Percentiles rank a stretch among this genome's conserved stretches.
These are phyloP conservation scores for Anadara kagoshimensis DNA, from an alignment of 1,140 invertebrate genomes.

Conservation along the genomic window DNA sequence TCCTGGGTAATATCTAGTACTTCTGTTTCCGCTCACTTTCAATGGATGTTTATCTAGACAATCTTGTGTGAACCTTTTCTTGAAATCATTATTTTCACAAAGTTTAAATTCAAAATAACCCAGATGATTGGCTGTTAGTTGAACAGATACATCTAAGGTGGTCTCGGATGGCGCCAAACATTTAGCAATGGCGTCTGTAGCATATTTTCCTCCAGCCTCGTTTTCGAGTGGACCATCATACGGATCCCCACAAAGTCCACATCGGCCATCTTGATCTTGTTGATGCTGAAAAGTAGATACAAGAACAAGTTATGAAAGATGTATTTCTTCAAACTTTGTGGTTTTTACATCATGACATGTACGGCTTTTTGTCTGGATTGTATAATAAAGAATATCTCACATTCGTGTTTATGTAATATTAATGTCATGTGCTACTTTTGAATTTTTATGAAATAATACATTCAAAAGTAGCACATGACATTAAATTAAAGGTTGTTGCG, in stretches of 20 bases:
- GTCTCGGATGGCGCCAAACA: slow-evolving; percentile 44
- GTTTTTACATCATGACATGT: too few relatives aligned
- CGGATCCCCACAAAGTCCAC: slow-evolving; percentile 74
- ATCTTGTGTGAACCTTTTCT: slow-evolving; percentile 32
- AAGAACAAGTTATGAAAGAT: too few relatives aligned
- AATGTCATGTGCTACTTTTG: too few relatives aligned
- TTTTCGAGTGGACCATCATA: slow-evolving; percentile 60
- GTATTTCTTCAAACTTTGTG: too few relatives aligned
- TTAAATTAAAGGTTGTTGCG: too few relatives aligned
- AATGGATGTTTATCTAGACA: slow-evolving; percentile 45
- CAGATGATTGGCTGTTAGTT: slow-evolving; percentile 60
- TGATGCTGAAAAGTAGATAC: slow-evolving; percentile 21
- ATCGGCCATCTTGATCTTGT: slow-evolving; percentile 55
- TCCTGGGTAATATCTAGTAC: slow-evolving; percentile 4
- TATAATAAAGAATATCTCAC: too few relatives aligned
- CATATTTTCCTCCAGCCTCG: slow-evolving; percentile 71
- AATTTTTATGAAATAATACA: too few relatives aligned
- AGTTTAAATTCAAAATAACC: slow-evolving; percentile 46
- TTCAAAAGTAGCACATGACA: too few relatives aligned
- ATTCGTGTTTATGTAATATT: too few relatives aligned
- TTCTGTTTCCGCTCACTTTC: slow-evolving; percentile 7
- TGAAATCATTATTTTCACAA: slow-evolving; percentile 42
- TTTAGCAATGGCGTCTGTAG: slow-evolving; percentile 64
- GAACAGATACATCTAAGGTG: slow-evolving; percentile 48
- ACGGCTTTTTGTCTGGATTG: too few relatives aligned